Base-by-base conservation (phyloP, 2,797 vertebrate genomes). In the Huso huso region DNA sequence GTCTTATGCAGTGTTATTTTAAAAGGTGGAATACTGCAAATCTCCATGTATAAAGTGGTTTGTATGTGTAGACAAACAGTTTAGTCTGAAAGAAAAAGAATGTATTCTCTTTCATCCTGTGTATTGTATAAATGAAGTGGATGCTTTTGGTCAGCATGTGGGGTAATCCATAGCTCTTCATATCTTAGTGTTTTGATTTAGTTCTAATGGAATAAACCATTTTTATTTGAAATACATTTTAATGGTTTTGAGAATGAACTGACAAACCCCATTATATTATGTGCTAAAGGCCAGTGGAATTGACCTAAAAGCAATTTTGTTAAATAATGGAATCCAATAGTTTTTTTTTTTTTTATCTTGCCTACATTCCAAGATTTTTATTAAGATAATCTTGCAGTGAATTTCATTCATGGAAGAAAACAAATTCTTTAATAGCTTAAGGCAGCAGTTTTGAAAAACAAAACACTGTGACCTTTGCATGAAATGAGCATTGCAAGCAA, bases 231-330 rank as follows among this genome's bases (percentile, higher is more conserved):
- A 68, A 68, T 68, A 63, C 60, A 62, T 68, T 68, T n/a, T 62
- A 55, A 68, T 51, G 59, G 60, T 23, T 23, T 10, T 52, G 55
- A 18, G 48, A 13, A 52, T 61, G 49, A 13, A 68, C 70, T 69
- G 74, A 76, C 37, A 37, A 63, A 69, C 13, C 66, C 48, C 62
- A 51, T 70, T 70, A 49, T 71, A 69, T 70, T 63, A 65, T 75
- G 61, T 72, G 65, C 62, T 59, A 67, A 67, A 18, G 4, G 59
- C 79, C 74, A 68, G 77, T 76, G 72, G 61, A 1, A 68, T 67
- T 70, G 72, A 78, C 77, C 50, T 68, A 69, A 79, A 81, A 78
- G 79, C 77, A 78, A 78, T 82, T 81, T 74, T 1, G 8, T 60
- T 50, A 9, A 77, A 70, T 18, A 12, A 67, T 74, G 53, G 61